Conservation (phyloP, 2,113 vertebrate genomes). For the Corythoichthys haematopterus region DNA sequence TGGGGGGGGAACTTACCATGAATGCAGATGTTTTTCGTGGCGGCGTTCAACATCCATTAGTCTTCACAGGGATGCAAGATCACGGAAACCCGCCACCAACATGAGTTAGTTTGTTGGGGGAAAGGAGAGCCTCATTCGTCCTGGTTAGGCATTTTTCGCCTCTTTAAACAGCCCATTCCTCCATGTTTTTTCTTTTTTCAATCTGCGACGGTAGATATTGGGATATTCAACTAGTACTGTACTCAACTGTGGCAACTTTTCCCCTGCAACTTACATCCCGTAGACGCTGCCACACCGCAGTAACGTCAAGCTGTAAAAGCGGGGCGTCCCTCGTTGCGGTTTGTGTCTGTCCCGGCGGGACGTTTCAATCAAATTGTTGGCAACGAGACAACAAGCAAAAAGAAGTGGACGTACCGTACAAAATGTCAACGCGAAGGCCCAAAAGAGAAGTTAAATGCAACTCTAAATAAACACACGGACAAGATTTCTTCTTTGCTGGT, state of each 20-base stretch:
- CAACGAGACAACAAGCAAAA: background rate
- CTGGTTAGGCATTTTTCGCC: constrained; percentile 30
- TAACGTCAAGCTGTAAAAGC: constrained; percentile 12
- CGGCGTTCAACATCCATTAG: constrained; percentile 61
- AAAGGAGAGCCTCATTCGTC: constrained; percentile 16
- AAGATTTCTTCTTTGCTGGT: constrained; percentile 1
- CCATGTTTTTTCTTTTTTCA: background rate
- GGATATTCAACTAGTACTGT: constrained; percentile 10
- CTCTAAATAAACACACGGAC: background rate
- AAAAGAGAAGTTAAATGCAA: background rate
- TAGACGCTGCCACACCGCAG: constrained; percentile 22
- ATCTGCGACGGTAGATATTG: background rate
- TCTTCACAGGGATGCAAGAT: constrained; percentile 17
- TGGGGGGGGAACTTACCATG: constrained; percentile 49
- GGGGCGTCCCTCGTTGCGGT: constrained; percentile 43
- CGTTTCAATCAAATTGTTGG: constrained; percentile 3
- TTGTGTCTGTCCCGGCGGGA: constrained; percentile 4
- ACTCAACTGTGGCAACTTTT: constrained; percentile 45
- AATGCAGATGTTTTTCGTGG: constrained; percentile 40
- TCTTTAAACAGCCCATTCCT: constrained; percentile 42
- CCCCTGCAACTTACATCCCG: constrained; percentile 2
- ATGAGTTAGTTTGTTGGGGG: constrained; percentile 12
- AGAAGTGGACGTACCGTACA: background rate
- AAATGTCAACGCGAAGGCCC: background rate
- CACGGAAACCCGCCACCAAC: constrained; percentile 4